phyloP scores from a whole-genome alignment of 2,888 invertebrate species.

The Chrysodeixis includens region DNA sequence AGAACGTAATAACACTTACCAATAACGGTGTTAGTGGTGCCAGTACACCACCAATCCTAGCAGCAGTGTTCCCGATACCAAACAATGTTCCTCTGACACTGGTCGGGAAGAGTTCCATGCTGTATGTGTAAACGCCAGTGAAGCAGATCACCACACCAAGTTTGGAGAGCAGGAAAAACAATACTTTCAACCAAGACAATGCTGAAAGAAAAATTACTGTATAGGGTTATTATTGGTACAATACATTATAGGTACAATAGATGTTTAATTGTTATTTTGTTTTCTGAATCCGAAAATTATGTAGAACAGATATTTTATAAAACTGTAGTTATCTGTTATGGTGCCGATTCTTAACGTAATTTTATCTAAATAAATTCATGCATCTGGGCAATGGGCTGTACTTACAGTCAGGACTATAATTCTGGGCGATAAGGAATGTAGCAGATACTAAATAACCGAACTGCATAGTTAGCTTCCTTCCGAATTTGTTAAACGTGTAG shows the following conservation, averaged over 20 bases:
- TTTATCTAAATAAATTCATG: too few species aligned
- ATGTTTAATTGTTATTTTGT: too few species aligned
- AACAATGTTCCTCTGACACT: constrained; percentile 79
- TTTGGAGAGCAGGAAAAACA: constrained; percentile 75
- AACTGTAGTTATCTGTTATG: too few species aligned
- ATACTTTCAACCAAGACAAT: constrained; percentile 74
- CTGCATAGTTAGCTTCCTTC: constrained; percentile 75
- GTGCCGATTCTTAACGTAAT: too few species aligned
- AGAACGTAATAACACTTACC: constrained; percentile 63
- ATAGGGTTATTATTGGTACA: too few species aligned
- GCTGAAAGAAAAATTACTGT: constrained; percentile 67
- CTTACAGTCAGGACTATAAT: constrained; percentile 76
- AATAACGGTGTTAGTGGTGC: constrained; percentile 79
- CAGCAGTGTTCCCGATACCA: constrained; percentile 76
- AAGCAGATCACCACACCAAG: constrained; percentile 78
- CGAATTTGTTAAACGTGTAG: constrained; percentile 73
- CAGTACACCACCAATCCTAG: constrained; percentile 79
- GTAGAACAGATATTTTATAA: too few species aligned
- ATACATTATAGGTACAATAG: too few species aligned
- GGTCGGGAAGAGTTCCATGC: constrained; percentile 79
- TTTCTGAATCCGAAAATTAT: too few species aligned
- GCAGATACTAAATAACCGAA: constrained; percentile 73
- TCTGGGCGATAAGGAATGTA: constrained; percentile 72
- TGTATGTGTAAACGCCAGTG: constrained; percentile 79
- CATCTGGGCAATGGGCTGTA: constrained; percentile 34